Conservation (phyloP, 2,888 invertebrate species). For the Unio pictorum region DNA sequence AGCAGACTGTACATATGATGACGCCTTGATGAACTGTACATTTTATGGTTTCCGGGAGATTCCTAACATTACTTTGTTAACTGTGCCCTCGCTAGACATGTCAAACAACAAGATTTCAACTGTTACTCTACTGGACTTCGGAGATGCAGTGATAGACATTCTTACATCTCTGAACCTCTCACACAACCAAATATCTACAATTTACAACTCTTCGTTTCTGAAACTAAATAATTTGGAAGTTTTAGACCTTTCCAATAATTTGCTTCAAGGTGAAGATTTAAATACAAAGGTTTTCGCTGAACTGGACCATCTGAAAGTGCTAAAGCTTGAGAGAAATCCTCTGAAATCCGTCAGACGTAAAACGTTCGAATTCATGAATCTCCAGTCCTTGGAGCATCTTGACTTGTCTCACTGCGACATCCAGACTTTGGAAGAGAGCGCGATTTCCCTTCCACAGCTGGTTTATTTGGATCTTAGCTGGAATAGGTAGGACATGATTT, state of each 20-base stretch:
- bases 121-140: constrained; percentile 16
- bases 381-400: constrained; percentile 13
- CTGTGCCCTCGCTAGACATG: constrained; percentile 10
- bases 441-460: constrained; percentile 17
- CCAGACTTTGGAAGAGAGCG: constrained; percentile 6
- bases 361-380: constrained; percentile 23
- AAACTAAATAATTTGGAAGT: constrained; percentile 8
- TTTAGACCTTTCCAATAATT: constrained; percentile 30
- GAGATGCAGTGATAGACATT: neutral
- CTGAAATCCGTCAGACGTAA: constrained; percentile 10
- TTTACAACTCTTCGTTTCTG: constrained; percentile 16
- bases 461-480: constrained; percentile 24
- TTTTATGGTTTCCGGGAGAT: too few relatives aligned
- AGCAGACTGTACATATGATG: too few relatives aligned
- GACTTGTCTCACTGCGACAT: constrained; percentile 29
- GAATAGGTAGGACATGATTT: constrained; percentile 17
- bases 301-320: constrained; percentile 9
- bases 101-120: constrained; percentile 24
- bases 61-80: too few relatives aligned
- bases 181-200: constrained; percentile 17
- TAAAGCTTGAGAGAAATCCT: constrained; percentile 25
- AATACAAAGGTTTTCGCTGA: constrained; percentile 18
- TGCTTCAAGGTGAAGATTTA: constrained; percentile 12
- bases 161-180: constrained; percentile 11
- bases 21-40: too few relatives aligned